Conservation (phyloP, 2,888 invertebrate genomes). For the Aquatica leii region DNA sequence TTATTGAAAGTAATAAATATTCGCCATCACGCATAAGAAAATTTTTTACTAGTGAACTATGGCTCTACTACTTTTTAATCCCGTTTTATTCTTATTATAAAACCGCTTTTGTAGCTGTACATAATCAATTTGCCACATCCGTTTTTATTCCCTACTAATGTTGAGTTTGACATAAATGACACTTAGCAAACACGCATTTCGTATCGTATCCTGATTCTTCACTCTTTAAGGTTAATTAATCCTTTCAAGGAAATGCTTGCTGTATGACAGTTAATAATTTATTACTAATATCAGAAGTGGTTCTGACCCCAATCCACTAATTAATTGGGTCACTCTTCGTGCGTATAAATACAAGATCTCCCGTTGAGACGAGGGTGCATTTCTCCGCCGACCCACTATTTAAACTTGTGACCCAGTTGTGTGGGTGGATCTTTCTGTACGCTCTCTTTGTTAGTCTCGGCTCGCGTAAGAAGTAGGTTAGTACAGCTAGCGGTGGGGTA, state of each 20-base stretch:
- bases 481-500: slow-evolving; percentile 55
- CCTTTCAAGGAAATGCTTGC: background rate
- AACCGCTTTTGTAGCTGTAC: slow-evolving; percentile 13
- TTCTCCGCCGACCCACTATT: slow-evolving; percentile 46
- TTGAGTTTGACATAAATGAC: slow-evolving; percentile 23
- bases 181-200: background rate
- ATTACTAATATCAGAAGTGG: no score
- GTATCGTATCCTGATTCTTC: no score
- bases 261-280: background rate
- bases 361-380: slow-evolving; percentile 40
- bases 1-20: no score
- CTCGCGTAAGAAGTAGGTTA: slow-evolving; percentile 57
- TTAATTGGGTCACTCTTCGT: slow-evolving; percentile 47
- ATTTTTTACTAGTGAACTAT: background rate
- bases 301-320: slow-evolving; percentile 46
- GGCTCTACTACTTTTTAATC: background rate
- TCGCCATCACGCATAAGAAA: background rate
- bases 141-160: slow-evolving; percentile 17
- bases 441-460: slow-evolving; percentile 50
- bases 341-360: slow-evolving; percentile 41
- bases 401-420: slow-evolving; percentile 57
- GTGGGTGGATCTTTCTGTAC: slow-evolving; percentile 55
- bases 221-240: no score
- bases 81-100: slow-evolving; percentile 13
- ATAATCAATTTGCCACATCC: slow-evolving; percentile 21